phyloP scores from a whole-genome alignment of 1,140 invertebrate species.

The Anastrepha ludens region DNA sequence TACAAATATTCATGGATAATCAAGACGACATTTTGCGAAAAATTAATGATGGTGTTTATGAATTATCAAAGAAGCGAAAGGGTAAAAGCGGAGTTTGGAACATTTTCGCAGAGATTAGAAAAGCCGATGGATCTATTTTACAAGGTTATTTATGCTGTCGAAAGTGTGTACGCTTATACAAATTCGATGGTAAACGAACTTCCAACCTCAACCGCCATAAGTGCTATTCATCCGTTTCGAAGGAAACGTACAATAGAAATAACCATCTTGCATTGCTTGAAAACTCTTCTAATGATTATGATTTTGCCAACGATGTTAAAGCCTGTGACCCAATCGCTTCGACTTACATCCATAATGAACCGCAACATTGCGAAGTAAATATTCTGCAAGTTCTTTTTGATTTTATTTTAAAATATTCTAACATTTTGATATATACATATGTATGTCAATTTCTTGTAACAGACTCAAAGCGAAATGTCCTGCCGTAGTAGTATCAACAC shows the following conservation, averaged over 20 bases:
- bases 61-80: neutral
- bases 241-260: neutral
- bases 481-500: neutral
- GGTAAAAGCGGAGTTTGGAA: constrained; percentile 42
- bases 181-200: neutral
- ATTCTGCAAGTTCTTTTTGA: neutral
- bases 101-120: constrained; percentile 33
- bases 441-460: too few relatives aligned
- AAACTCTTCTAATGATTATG: neutral
- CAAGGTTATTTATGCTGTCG: constrained; percentile 27
- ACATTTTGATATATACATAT: too few relatives aligned
- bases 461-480: too few relatives aligned
- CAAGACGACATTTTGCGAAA: neutral
- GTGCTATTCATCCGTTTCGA: neutral
- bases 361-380: neutral
- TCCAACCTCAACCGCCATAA: constrained; percentile 42
- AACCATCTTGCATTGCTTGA: neutral
- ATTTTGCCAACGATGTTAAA: neutral
- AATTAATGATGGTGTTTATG: constrained; percentile 28
- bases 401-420: too few relatives aligned
- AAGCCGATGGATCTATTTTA: neutral
- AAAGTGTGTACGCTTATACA: neutral
- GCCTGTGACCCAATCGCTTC: neutral
- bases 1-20: neutral
- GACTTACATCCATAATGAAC: neutral